These are phyloP conservation scores for Desoria tigrina DNA, from an alignment of 2,888 invertebrate genomes.

Conservation along the genomic window DNA sequence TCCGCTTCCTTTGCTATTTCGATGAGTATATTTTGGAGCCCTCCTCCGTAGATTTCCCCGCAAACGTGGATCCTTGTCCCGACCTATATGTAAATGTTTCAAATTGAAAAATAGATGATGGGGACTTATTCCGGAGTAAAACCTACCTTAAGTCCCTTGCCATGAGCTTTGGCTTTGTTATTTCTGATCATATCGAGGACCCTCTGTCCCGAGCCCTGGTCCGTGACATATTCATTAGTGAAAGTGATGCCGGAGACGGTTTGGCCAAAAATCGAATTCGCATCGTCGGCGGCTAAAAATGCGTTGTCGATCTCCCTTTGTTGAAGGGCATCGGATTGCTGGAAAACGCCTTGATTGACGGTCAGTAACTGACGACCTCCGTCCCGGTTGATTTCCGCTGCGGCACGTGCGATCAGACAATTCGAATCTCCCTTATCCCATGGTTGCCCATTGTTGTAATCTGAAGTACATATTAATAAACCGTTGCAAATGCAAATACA, in stretches of 20 bases:
- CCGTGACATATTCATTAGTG: constrained; percentile 23
- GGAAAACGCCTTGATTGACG: constrained; percentile 29
- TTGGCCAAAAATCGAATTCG: constrained; percentile 33
- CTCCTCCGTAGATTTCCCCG: constrained; percentile 44
- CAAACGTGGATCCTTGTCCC: constrained; percentile 49
- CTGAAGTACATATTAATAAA: no score
- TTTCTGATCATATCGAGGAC: constrained; percentile 28
- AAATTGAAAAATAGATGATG: background rate
- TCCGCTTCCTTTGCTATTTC: constrained; percentile 26
- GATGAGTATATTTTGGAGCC: constrained; percentile 4
- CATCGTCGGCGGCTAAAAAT: constrained; percentile 25
- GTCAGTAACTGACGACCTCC: constrained; percentile 21
- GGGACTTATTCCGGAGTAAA: background rate
- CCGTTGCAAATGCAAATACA: no score
- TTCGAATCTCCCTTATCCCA: constrained; percentile 34
- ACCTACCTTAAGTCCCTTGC: constrained; percentile 43
- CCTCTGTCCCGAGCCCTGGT: constrained; percentile 11
- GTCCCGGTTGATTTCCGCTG: constrained; percentile 32
- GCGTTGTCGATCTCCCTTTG: constrained; percentile 34
- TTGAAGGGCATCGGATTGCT: constrained; percentile 13
- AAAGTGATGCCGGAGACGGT: constrained; percentile 41
- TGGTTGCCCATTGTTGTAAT: background rate
- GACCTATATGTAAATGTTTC: background rate
- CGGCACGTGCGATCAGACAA: constrained; percentile 17
- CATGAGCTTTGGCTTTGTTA: constrained; percentile 40